Percentiles rank a stretch among this genome's conserved stretches.
These are phyloP conservation scores for Marronus borbonicus DNA, from an alignment of 2,888 invertebrate genomes.

Conservation along the genomic window DNA sequence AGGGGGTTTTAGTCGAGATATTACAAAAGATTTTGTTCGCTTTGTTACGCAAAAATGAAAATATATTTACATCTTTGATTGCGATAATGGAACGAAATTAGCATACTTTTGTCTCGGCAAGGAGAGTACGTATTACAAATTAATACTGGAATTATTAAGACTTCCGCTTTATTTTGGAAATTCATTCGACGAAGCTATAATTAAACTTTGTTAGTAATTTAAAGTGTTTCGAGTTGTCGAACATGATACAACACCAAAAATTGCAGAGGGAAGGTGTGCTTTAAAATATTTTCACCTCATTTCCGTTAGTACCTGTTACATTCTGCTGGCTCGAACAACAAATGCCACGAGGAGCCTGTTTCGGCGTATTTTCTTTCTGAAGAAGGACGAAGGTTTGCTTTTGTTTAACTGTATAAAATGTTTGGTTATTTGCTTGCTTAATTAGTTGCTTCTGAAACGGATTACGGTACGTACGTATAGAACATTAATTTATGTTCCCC, in stretches of 20 bases:
- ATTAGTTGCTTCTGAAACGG: too few relatives aligned
- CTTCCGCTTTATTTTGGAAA: constrained; percentile 23
- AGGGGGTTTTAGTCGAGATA: constrained; percentile 22
- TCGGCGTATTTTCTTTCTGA: too few relatives aligned
- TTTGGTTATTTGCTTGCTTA: too few relatives aligned
- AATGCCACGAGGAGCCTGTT: too few relatives aligned
- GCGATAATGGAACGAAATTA: constrained; percentile 50
- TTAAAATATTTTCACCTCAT: neutral
- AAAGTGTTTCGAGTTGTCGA: constrained; percentile 24
- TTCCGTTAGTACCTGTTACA: neutral
- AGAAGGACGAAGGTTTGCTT: too few relatives aligned
- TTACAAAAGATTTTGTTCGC: constrained; percentile 38
- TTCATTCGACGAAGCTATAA: constrained; percentile 22
- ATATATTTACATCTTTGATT: constrained; percentile 52
- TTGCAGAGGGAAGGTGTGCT: constrained; percentile 6
- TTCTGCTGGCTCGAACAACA: too few relatives aligned
- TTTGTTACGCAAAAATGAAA: constrained; percentile 40
- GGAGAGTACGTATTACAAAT: constrained; percentile 45
- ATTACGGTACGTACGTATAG: too few relatives aligned
- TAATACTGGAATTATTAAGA: constrained; percentile 41
- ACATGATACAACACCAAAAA: constrained; percentile 4
- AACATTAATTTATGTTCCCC: too few relatives aligned
- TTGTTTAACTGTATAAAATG: too few relatives aligned
- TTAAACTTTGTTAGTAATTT: constrained; percentile 45
- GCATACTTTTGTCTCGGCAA: constrained; percentile 40